A percentile compares a stretch with the other conserved stretches of the same genome.
These are phyloP conservation scores for Bovichtus variegatus DNA, from an alignment of 2,797 vertebrate species.

Conservation along the genomic window DNA sequence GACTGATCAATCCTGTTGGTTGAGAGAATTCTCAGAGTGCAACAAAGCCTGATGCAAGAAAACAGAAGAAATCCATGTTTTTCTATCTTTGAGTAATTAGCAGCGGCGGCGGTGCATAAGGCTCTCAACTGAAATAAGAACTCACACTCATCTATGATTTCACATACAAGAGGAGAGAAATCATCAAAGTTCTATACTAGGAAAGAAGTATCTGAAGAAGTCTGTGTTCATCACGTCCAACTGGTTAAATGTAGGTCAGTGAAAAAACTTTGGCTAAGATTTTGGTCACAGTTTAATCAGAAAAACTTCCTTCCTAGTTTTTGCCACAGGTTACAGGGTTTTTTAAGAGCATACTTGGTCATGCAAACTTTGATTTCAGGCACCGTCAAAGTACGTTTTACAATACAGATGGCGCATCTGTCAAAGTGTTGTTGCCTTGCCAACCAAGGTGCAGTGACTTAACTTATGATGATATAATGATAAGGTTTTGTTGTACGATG, in stretches of 20 bases:
- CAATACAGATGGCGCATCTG: background rate
- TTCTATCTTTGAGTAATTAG: background rate
- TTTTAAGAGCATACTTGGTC: background rate
- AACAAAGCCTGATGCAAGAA: background rate
- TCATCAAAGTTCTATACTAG: background rate
- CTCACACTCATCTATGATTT: background rate
- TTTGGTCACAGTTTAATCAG: background rate
- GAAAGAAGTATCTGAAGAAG: background rate
- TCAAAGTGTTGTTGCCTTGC: background rate
- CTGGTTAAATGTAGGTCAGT: background rate
- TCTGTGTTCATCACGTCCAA: background rate
- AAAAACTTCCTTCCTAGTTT: no score
- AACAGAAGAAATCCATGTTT: background rate
- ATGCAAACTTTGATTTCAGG: background rate
- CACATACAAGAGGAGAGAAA: background rate
- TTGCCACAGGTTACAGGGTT: background rate
- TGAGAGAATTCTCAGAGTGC: background rate
- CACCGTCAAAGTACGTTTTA: background rate
- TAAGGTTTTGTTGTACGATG: background rate
- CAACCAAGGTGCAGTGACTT: background rate
- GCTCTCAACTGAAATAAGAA: background rate
- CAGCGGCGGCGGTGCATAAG: no score
- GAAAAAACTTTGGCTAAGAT: background rate
- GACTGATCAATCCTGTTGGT: background rate
- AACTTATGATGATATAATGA: background rate